Base-by-base conservation (phyloP, 1,140 invertebrate genomes). In the Daktulosphaira vitifoliae region DNA sequence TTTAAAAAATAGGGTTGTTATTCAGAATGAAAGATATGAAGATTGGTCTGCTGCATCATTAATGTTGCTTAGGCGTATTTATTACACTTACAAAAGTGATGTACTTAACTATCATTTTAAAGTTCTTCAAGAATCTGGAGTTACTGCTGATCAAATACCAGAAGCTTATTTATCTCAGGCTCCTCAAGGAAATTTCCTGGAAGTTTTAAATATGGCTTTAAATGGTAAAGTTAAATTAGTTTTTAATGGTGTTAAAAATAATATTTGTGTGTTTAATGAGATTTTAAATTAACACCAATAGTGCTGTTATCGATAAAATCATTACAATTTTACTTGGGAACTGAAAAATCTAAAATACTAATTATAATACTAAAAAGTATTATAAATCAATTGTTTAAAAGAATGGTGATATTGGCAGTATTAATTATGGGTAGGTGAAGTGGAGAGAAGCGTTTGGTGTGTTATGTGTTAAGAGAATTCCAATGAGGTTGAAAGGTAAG, bases 1-100 rank as follows among this genome's bases (percentile, higher is more conserved):
- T n/a, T n/a, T n/a, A n/a, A n/a, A n/a, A n/a, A n/a, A n/a, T 71
- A 89, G 90, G 71, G 90, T 98, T 49, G 89, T 92, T 29, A 87
- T 98, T 26, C 96, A 99, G 78, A 99, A 99, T 80, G 96, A 99
- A 74, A 83, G 92, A 54, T 98, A 92, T 75, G 95, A 98, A 73
- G 96, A 99, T 75, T 99, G 96, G 96, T 88, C 83, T 56, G 25
- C 23, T 22, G 86, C 86, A 68, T 86, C 90, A 20, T 77, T 99
- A 52, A 84, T 91, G 1, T 84, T 91, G 69, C 74, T 98, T 26
- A 80, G 93, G 67, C 84, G 86, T 74, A 75, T 95, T 1, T 98
- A 98, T 73, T 91, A 90, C 39, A 84, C 91, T 69, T 99, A 99
- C 76, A 86, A 90, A 73, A 85, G 87, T 71, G 83, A 85, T 66